phyloP scores from a whole-genome alignment of 2,113 vertebrate genomes.

The Podiceps cristatus region DNA sequence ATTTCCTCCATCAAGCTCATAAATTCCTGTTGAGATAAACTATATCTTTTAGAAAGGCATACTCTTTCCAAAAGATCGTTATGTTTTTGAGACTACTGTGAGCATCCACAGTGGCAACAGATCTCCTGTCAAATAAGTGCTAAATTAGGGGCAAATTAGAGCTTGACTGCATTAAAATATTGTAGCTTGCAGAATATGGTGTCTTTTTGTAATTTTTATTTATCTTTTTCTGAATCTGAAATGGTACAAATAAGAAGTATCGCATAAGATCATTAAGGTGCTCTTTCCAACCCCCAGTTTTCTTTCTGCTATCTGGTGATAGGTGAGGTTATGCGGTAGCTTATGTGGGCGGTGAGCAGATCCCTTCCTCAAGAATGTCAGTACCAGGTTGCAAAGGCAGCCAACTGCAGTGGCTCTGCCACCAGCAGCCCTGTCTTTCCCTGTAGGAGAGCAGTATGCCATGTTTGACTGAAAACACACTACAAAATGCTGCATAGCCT shows the following conservation, averaged over 20 bases:
- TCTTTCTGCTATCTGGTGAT: neutral
- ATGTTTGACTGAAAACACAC: neutral
- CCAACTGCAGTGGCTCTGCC: neutral
- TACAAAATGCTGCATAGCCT: neutral
- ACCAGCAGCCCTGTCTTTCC: rapidly evolving
- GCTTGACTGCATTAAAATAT: neutral
- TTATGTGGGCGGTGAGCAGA: neutral
- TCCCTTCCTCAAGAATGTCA: neutral
- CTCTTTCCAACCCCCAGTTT: neutral
- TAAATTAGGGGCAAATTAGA: neutral
- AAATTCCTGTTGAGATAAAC: slow-evolving; percentile 18
- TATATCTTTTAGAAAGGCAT: neutral
- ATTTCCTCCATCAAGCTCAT: slow-evolving; percentile 25
- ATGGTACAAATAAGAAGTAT: neutral
- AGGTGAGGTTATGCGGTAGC: neutral
- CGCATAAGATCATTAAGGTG: neutral
- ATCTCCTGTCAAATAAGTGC: neutral
- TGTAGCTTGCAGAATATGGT: neutral
- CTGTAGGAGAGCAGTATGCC: neutral
- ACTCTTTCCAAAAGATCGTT: neutral
- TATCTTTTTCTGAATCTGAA: neutral
- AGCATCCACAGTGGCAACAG: neutral
- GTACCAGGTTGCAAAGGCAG: neutral
- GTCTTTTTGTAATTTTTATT: neutral
- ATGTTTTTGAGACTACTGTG: neutral